phyloP scores from a whole-genome alignment of 1,140 invertebrate species.

The Cydia fagiglandana region DNA sequence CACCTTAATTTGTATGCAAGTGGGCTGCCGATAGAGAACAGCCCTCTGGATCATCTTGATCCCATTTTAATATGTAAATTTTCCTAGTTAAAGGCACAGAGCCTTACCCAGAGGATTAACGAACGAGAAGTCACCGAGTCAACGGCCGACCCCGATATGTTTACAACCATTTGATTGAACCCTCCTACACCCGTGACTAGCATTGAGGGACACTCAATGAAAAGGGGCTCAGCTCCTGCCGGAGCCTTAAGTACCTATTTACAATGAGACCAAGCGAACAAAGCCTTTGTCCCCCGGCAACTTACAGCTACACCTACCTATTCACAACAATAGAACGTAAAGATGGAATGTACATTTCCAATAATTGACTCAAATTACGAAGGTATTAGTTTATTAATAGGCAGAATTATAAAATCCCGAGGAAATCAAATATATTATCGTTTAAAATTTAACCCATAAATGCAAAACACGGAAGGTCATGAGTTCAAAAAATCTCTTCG shows the following conservation, averaged over 20 bases:
- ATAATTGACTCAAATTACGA: too few species aligned
- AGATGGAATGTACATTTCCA: too few species aligned
- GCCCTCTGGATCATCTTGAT: conserved; percentile 1
- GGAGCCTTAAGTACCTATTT: conserved; percentile 15
- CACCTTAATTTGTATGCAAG: not conserved
- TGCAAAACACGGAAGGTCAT: too few species aligned
- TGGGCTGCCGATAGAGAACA: not conserved
- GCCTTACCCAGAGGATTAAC: conserved; percentile 41
- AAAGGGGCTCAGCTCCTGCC: not conserved
- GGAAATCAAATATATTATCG: too few species aligned
- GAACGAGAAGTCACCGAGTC: conserved; percentile 39
- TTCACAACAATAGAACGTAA: too few species aligned
- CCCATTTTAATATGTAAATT: conserved; percentile 17
- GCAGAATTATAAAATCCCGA: too few species aligned
- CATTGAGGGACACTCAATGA: conserved; percentile 14
- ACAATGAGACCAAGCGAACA: not conserved
- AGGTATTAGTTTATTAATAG: too few species aligned
- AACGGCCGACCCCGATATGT: conserved; percentile 31
- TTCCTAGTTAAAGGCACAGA: conserved; percentile 4
- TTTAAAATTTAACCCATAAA: too few species aligned
- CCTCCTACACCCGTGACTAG: conserved; percentile 8
- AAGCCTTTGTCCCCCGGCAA: not conserved
- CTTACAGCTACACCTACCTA: not conserved
- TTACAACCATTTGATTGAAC: conserved; percentile 20
- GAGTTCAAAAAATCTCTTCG: too few species aligned